Evolutionary conservation across 2,888 invertebrate genomes (phyloP), one percentile per base, ranked within the genome.

Genomic region (Neuroscelio doddi): DNA sequence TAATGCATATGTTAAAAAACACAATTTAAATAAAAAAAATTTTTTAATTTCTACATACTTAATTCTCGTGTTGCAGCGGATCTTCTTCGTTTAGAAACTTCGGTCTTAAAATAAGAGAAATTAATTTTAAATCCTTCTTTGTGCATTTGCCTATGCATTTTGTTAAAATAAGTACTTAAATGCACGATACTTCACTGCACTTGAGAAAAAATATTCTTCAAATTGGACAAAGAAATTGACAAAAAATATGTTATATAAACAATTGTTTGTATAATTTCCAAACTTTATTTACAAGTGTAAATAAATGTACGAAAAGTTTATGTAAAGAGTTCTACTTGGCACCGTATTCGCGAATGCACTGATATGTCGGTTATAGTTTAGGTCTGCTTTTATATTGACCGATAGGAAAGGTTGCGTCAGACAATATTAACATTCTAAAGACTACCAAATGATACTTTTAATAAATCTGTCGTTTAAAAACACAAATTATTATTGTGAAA

Each of bases 61-160:
- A 88, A 73, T 81, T 87, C 88, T 72, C 88, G 82, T 0, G 87
- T 87, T 7, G 86, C 80, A 0, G 86, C 86, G 0, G 87, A 85
- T 70, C 86, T 72, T 70, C 88, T 84, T 69, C 86, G 80, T 24
- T 85, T 85, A 1, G 87, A 84, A 45, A 84, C 78, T 4, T 85
- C 82, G 38, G 85, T 86, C 67, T 85, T 83, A 66, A 88, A 88
- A 57, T 85, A 75, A 14, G 80, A 81, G 67, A 87, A 88, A 76
- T 88, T 86, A 70, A 87, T 85, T 42, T 72, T 73, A 24, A 67
- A 65, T 53, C 68, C 69, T 21, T 65, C 71, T 16, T 47, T 67
- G n/a, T 50, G 17, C 4, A 46, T 34, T 15, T 56, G 50, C 46
- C 17, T 59, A 49, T 63, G 72, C 57, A 65, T 69, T 36, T 32